Percentiles rank a stretch among this genome's conserved stretches.
phyloP scores from a whole-genome alignment of 64 coral and sea anemone species.

The Platygyra sinensis region DNA sequence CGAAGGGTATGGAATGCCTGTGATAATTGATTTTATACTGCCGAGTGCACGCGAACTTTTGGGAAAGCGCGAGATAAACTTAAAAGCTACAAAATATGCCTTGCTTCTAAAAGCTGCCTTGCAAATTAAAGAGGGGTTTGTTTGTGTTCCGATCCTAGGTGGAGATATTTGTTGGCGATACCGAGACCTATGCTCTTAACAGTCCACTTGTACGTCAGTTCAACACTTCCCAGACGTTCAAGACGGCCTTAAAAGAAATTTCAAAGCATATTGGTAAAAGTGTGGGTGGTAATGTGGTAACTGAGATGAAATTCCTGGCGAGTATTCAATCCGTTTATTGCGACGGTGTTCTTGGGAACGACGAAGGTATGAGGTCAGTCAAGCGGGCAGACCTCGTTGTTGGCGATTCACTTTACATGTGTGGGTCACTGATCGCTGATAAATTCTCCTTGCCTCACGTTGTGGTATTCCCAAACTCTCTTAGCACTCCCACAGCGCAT shows the following conservation, averaged over 20 bases:
- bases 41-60: too few species aligned
- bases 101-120: too few species aligned
- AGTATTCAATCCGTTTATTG: background rate
- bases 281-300: background rate
- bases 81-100: too few species aligned
- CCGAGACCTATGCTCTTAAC: background rate
- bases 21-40: too few species aligned
- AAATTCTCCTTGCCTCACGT: constrained; percentile 37
- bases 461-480: background rate
- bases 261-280: background rate
- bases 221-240: background rate
- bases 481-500: background rate
- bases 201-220: background rate
- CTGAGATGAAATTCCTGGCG: background rate
- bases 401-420: constrained; percentile 26
- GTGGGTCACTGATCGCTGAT: constrained; percentile 22
- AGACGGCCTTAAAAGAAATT: background rate
- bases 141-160: background rate
- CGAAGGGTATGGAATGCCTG: too few species aligned
- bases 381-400: constrained; percentile 13
- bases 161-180: background rate
- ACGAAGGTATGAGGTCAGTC: background rate
- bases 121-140: too few species aligned
- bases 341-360: background rate
- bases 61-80: too few species aligned